Evolutionary conservation across 92 coral and sea anemone genomes (phyloP), one percentile per base, ranked within the genome.

Genomic region (Epizoanthus scotinus): DNA sequence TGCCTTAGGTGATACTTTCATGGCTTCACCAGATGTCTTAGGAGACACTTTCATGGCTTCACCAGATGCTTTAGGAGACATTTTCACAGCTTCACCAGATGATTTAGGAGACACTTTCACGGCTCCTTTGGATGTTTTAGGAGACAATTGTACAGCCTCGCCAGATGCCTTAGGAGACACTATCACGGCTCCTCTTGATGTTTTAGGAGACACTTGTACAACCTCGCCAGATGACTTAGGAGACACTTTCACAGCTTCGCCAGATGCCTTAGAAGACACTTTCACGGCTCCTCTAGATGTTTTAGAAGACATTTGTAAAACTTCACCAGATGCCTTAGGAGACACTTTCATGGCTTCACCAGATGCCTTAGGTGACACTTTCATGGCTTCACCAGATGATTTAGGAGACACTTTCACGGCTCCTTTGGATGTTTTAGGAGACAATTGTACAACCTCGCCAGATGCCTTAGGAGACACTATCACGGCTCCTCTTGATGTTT

Each of bases 301-400:
- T 4, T 31, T 31, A 31, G 36, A 4, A 31, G 36, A 31, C 36
- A 31, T 4, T 31, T 31, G 1, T 4, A 31, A 1, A 31, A 4
- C 36, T 4, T 31, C 36, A 31, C 36, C 36, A 31, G 36, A 31
- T 31, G 4, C 4, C 36, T 31, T 31, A 31, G 36, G 36, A 31
- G 36, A 31, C 36, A 31, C 36, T 31, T 57, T 31, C 28, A 47
- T 5, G 9, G 36, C 14, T 27, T 24, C 79, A n/a, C 44, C 26
- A 4, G 70, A 50, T 10, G 34, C 24, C 60, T 68, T 78, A 52
- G 31, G 29, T 40, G 40, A 3, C 55, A 40, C 3, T 63, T 77
- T 83, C 9, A 75, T 49, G 1, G 81, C 40, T 17, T 70, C 86
- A 19, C 71, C 61, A 17, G 86, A 84, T 14, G 84, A 27, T 18